Evolutionary conservation across 2,888 invertebrate species (phyloP), one percentile per base, ranked within the genome.

Genomic region (Hydraecia micacea): DNA sequence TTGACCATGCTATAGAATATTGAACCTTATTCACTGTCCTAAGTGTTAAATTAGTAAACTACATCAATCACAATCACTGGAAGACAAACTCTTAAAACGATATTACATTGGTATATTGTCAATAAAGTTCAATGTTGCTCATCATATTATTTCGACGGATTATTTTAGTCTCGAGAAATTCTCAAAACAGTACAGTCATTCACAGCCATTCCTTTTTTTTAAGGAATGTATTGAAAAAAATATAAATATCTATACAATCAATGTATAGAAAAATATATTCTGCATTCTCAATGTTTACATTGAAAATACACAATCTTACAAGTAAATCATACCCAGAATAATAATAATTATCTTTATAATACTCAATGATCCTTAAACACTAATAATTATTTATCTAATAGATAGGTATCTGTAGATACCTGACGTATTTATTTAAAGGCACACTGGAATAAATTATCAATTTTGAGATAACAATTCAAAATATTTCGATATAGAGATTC

Each of bases 351-450:
- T 70, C 49, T 65, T 73, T 86, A 81, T 88, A 89, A 87, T 88
- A 88, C 84, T 87, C 82, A 81, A 81, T 80, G 73, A 82, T 85
- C 46, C 88, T 86, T 86, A 87, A 2, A 76, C n/a, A 67, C 83
- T 83, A 86, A 71, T 67, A 67, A 75, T 78, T 55, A 76, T 68
- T 39, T 68, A 58, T 67, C 21, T 75, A 46, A 74, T 28, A 71
- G 0, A n/a, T 58, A 71, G 49, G 32, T 62, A 55, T 36, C 42
- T 32, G 5, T 32, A 18, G 49, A 62, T 60, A 79, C 58, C 8
- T 66, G 15, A 13, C n/a, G 32, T 52, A 52, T 42, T 58, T 1
- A 58, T 36, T 36, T 68, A 66, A 71, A 85, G 83, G 83, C 85
- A 86, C 79, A 46, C 36, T 79, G 86, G 72, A 63, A 63, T 63